Evolutionary conservation across 2,113 vertebrate genomes (phyloP).

Genomic region (Nothobranchius furzeri): DNA sequence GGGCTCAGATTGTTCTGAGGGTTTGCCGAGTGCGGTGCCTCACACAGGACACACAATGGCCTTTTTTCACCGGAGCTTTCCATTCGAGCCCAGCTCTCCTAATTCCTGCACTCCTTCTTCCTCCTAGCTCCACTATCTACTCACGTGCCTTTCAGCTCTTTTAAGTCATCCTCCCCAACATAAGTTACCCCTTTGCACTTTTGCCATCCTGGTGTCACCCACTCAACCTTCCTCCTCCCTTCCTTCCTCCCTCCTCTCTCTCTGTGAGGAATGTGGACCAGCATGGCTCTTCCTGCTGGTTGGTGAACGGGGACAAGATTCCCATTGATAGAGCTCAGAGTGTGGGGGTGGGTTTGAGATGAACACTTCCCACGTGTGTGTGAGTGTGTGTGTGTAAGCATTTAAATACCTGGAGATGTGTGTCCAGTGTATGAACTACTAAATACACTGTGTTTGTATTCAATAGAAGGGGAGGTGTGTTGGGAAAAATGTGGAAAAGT

Average conservation of each 20-base stretch:
- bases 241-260: slow-evolving; percentile 30
- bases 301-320: slow-evolving; percentile 77
- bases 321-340: slow-evolving; percentile 77
- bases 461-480: slow-evolving; percentile 18
- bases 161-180: slow-evolving; percentile 15
- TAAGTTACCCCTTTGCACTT: slow-evolving; percentile 34
- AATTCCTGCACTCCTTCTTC: background rate
- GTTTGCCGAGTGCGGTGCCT: slow-evolving; percentile 54
- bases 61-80: slow-evolving; percentile 36
- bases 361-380: slow-evolving; percentile 51
- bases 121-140: background rate
- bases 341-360: slow-evolving; percentile 61
- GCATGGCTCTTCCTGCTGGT: slow-evolving; percentile 72
- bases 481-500: background rate
- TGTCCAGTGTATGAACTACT: slow-evolving; percentile 61
- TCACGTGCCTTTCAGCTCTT: background rate
- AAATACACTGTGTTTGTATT: slow-evolving; percentile 46
- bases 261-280: slow-evolving; percentile 74
- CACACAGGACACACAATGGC: slow-evolving; percentile 62
- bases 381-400: slow-evolving; percentile 44
- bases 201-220: slow-evolving; percentile 43
- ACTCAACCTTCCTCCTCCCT: slow-evolving; percentile 42
- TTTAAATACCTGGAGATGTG: slow-evolving; percentile 58
- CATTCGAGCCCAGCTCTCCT: slow-evolving; percentile 24
- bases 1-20: slow-evolving; percentile 71